A percentile compares a stretch with the other conserved stretches of the same genome.
phyloP scores from a whole-genome alignment of 2,888 invertebrate genomes.

The Nephrotoma appendiculata region DNA sequence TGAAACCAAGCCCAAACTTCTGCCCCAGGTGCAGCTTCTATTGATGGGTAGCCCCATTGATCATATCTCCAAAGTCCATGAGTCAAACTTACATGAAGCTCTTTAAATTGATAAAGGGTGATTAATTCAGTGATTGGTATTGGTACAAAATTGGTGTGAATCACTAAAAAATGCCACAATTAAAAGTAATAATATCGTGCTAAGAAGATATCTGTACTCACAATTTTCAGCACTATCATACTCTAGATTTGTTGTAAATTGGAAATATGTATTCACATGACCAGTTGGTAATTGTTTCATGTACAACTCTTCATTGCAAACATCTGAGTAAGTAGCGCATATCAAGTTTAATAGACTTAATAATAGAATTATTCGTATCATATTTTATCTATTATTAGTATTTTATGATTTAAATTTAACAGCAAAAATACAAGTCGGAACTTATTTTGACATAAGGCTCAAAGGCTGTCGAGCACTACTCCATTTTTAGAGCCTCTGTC shows the following conservation, averaged over 20 bases:
- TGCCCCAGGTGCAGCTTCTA: constrained; percentile 84
- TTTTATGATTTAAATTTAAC: neutral
- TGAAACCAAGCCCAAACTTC: constrained; percentile 91
- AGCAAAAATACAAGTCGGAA: too few species aligned
- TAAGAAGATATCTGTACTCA: constrained; percentile 32
- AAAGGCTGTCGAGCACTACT: too few species aligned
- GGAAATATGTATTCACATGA: constrained; percentile 79
- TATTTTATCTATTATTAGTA: neutral
- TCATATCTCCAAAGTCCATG: constrained; percentile 90
- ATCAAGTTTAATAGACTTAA: neutral
- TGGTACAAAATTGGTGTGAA: constrained; percentile 77
- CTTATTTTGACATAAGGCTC: too few species aligned
- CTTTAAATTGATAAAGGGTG: constrained; percentile 68
- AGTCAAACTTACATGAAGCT: constrained; percentile 80
- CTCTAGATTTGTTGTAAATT: constrained; percentile 73
- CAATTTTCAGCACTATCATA: constrained; percentile 41
- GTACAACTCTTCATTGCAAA: constrained; percentile 75
- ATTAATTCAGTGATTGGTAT: constrained; percentile 80
- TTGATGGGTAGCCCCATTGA: constrained; percentile 86
- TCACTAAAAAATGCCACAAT: constrained; percentile 39
- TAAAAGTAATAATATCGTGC: constrained; percentile 5
- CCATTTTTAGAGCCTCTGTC: too few species aligned
- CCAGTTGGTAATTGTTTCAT: constrained; percentile 72
- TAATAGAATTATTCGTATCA: neutral
- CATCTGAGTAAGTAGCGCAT: constrained; percentile 36